These are phyloP conservation scores for Microcebus jonahi DNA, from an alignment of 2,113 vertebrate species.

Conservation along the genomic window DNA sequence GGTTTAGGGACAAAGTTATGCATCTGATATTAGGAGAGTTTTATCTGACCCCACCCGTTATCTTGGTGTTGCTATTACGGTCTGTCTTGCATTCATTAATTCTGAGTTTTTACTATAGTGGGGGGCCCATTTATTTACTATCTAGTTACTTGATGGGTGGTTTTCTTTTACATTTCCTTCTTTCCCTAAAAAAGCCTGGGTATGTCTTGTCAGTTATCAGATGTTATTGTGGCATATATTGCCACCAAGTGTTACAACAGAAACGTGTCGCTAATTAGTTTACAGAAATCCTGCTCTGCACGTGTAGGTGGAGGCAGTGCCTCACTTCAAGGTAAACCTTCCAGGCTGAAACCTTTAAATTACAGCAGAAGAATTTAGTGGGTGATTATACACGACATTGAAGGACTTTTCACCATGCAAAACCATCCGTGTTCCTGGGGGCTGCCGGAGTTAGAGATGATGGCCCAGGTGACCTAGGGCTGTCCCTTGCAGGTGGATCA, in stretches of 20 bases:
- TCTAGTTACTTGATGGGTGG: background rate
- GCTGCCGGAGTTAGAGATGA: background rate
- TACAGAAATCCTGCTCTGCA: background rate
- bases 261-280: background rate
- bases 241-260: background rate
- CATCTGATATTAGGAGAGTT: rapidly evolving
- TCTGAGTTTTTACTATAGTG: background rate
- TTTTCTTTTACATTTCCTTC: background rate
- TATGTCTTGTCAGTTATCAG: background rate
- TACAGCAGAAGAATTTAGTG: background rate
- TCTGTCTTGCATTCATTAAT: background rate
- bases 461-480: background rate
- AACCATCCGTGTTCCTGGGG: background rate
- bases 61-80: too few species aligned
- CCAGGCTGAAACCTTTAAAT: background rate
- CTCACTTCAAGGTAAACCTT: background rate
- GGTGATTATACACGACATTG: background rate
- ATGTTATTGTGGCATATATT: background rate
- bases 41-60: background rate
- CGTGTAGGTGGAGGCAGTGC: rapidly evolving
- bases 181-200: background rate
- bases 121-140: too few species aligned
- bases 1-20: background rate
- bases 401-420: background rate
- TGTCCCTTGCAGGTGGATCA: background rate